Conservation (phyloP, 2,888 invertebrate species). For the Aricia artaxerxes region DNA sequence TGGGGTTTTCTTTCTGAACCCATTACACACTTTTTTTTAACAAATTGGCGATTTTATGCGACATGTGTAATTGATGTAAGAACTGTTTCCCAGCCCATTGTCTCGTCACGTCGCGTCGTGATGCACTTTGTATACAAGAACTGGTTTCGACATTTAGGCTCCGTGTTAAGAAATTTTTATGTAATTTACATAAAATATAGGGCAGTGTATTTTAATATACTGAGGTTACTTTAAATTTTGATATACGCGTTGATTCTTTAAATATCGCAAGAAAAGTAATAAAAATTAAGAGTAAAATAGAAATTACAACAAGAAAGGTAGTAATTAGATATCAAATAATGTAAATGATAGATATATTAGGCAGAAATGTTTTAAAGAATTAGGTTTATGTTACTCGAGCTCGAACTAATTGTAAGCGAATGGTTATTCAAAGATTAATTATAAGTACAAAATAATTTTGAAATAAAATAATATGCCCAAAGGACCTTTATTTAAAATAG, state of each 20-base stretch:
- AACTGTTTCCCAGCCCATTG: not conserved
- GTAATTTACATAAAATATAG: slow-evolving; percentile 29
- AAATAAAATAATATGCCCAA: not conserved
- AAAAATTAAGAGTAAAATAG: not conserved
- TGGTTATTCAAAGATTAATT: too few species aligned
- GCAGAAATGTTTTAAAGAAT: not conserved
- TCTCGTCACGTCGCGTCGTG: slow-evolving; percentile 18
- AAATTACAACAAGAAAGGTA: not conserved
- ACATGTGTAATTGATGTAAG: slow-evolving; percentile 2
- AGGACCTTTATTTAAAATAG: not conserved
- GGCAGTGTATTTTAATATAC: slow-evolving; percentile 3
- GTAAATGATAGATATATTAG: too few species aligned
- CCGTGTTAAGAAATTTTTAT: slow-evolving; percentile 23
- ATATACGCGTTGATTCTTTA: slow-evolving; percentile 46
- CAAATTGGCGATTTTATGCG: not conserved
- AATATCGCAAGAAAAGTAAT: not conserved
- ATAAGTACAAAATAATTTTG: not conserved
- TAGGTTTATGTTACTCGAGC: not conserved
- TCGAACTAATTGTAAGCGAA: too few species aligned
- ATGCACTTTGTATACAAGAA: slow-evolving; percentile 4
- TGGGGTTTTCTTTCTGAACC: not conserved
- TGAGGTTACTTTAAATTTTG: slow-evolving; percentile 47
- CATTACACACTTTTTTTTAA: not conserved
- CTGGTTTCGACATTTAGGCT: slow-evolving; percentile 26
- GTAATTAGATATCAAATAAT: not conserved